Evolutionary conservation across 2,113 vertebrate species (phyloP), one percentile per base, ranked within the genome.

Genomic region (Aspiorhynchus laticeps): DNA sequence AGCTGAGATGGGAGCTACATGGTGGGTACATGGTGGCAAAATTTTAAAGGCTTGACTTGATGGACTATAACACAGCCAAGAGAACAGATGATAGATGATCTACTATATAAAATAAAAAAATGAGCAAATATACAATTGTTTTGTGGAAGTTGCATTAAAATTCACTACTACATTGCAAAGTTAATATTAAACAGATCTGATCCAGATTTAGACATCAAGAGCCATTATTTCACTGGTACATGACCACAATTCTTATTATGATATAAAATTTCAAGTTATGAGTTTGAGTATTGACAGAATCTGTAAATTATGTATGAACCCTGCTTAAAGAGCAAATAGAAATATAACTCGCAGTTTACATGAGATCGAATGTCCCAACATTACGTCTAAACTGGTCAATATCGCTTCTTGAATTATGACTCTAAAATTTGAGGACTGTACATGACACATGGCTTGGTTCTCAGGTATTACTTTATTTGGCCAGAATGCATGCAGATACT

Each of bases 391-490:
- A 36, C 31, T 36, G 31, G 36, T 79, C 77, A 21, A 79, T 79
- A 56, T 14, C 10, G 17, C 17, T 33, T 33, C 28, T 33, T 79
- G 19, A 56, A 79, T 79, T 79, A 43, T n/a, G 36, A 51, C 15
- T 36, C 5, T 56, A 41, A 61, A 59, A 14, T 80, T 41, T 1
- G 14, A 80, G 33, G 53, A 80, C 51, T 77, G 5, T 12, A 33
- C 10, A 80, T 36, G 33, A 38, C 53, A 56, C 48, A 71, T 71
- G 48, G 77, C 14, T 67, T 43, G 41, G 19, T 77, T 78, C 11
- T 46, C 43, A 83, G 28, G 36, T 10, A 21, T 1, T 28, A 26
- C n/a, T 88, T 88, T 88, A 88, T 88, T 88, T 83, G 36, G 21
- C 61, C 78, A 71, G 69, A 61, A 43, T 15, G 43, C 87, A 78